These are phyloP conservation scores for Micromesistius poutassou DNA, from an alignment of 2,797 vertebrate genomes.

Conservation along the genomic window DNA sequence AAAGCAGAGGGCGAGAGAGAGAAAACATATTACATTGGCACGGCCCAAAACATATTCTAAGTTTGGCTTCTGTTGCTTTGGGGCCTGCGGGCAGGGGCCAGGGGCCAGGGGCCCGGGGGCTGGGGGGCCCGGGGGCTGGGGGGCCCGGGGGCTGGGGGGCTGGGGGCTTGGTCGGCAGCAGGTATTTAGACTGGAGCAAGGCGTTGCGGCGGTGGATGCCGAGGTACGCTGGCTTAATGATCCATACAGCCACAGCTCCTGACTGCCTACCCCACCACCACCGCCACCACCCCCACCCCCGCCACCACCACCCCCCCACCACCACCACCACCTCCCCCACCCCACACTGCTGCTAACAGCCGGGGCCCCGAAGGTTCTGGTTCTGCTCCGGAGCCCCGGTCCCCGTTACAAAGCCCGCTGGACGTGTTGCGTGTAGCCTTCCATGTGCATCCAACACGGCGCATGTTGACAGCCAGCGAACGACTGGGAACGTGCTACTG, in stretches of 20 bases:
- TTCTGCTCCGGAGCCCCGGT: conserved; percentile 1
- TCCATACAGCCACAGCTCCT: conserved; percentile 19
- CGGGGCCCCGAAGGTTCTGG: too few relatives aligned
- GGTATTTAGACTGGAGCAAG: conserved; percentile 33
- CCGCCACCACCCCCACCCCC: too few relatives aligned
- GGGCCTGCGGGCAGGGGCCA: too few relatives aligned
- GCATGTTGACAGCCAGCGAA: conserved; percentile 34
- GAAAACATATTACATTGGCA: conserved; percentile 26
- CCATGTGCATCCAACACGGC: conserved; percentile 30
- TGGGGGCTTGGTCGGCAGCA: conserved; percentile 13
- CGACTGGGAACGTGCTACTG: too few relatives aligned
- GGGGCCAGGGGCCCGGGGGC: too few relatives aligned
- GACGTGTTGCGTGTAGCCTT: conserved; percentile 35
- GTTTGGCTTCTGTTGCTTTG: background rate
- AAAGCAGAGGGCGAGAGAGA: conserved; percentile 33
- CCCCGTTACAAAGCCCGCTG: conserved; percentile 50
- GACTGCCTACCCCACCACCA: conserved; percentile 16
- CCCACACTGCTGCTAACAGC: too few relatives aligned
- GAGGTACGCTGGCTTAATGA: conserved; percentile 23
- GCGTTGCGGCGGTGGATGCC: conserved; percentile 28
- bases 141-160: too few relatives aligned
- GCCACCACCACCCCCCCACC: too few relatives aligned
- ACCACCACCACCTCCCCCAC: too few relatives aligned
- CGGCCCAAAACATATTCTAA: background rate
- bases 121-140: background rate